Base-by-base conservation (phyloP, 2,797 vertebrate genomes). In the Micromesistius poutassou region DNA sequence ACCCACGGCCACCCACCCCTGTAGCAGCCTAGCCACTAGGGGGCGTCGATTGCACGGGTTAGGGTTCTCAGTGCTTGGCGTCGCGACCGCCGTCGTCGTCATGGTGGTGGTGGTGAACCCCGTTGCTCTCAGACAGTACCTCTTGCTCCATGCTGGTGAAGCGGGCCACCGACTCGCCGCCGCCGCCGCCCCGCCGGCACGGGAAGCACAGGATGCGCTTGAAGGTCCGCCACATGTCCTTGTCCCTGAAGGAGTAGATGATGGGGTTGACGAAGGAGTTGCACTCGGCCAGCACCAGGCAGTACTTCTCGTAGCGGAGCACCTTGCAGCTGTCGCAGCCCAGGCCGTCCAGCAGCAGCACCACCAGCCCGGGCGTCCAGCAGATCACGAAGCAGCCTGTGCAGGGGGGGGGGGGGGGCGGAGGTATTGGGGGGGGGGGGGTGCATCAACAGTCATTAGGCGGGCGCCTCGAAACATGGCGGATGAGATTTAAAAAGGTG, bases 351-450 rank as follows among this genome's bases (percentile, higher is more conserved):
- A 99, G 89, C 14, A 99, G 93, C 66, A 98, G 93, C 8, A 98
- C 89, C 0, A 99, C 96, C 86, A 97, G 94, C 0, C 94, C 97
- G 0, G 97, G 97, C 0, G 97, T 99, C 97, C 97, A 99, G 89
- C 97, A 99, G 83, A 99, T 84, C 84, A 98, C 95, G 22, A 98
- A 99, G 0, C 93, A 95, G 38, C 97, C 97, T 98, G 92, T 98
- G 92, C 0, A 28, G 73, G 30, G 72, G 91, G 0, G 30, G 72
- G n/a, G 72, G 28, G 62, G 33, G 70, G 30, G 30, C 3, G 68
- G 3, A 1, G 8, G 9, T 28, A 0, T 22, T 9, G 7, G 35
- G 31, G 35, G 16, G 28, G 14, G 36, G 8, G 7, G 36, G 36
- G 36, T 38, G 36, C 36, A 38, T 38, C 36, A 38, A 38, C 36